These are phyloP conservation scores for Dromaius novaehollandiae DNA, from an alignment of 2,113 vertebrate genomes.

Conservation along the genomic window DNA sequence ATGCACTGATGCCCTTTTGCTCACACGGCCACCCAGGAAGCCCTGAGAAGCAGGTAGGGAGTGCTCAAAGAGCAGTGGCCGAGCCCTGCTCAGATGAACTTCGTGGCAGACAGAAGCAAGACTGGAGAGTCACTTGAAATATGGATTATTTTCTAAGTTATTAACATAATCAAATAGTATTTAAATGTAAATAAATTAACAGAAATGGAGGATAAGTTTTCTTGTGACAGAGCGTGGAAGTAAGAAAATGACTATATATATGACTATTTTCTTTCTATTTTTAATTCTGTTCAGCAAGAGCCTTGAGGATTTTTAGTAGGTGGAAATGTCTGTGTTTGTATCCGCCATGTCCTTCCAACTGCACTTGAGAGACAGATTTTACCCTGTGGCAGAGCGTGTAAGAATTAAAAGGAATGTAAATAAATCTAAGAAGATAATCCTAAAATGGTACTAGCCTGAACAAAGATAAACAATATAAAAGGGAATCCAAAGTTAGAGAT, in stretches of 20 bases:
- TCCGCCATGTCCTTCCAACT: background rate
- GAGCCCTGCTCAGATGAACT: background rate
- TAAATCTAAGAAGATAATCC: background rate
- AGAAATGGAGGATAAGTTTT: background rate
- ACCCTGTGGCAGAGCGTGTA: background rate
- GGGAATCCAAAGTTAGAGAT: background rate
- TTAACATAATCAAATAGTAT: background rate
- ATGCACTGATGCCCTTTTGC: background rate
- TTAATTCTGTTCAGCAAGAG: background rate
- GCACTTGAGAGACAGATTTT: background rate
- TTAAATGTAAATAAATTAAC: background rate
- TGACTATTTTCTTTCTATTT: background rate
- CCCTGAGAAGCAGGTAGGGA: background rate
- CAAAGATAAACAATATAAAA: background rate
- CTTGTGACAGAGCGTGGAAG: background rate
- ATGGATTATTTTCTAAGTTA: background rate
- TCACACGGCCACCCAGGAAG: background rate
- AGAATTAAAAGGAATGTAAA: background rate
- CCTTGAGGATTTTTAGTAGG: background rate
- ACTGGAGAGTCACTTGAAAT: background rate
- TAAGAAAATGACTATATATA: background rate
- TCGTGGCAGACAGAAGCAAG: background rate
- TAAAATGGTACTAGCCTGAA: background rate
- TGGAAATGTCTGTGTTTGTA: background rate
- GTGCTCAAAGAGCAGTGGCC: background rate